Base-by-base conservation (phyloP, 2,797 vertebrate species). In the Pogoniulus pusillus region DNA sequence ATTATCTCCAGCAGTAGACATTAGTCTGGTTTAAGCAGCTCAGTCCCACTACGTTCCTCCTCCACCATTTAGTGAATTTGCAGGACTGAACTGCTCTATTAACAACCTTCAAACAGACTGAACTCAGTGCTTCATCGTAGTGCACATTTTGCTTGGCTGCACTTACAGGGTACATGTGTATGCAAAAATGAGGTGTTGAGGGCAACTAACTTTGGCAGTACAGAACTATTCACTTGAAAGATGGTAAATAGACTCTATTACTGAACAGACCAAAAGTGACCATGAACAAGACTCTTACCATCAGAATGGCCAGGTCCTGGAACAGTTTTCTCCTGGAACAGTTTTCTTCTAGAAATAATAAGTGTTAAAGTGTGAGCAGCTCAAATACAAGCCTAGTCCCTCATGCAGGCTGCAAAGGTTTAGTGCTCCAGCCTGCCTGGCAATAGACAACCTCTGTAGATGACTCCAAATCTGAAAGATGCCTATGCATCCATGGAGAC, bases 21-120 rank as follows among this genome's bases (percentile, higher is more conserved):
- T 93, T 62, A 93, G 55, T 39, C 57, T 59, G 85, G 90, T 87
- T 83, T 82, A 82, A 95, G 58, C 69, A 80, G 30, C 88, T 69
- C 30, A 85, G 93, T 93, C 74, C 62, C 63, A 82, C 41, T n/a
- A 55, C 35, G 26, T 39, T 80, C 35, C 41, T 69, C 53, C 62
- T 82, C 81, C 49, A 55, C 24, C 30, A 49, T 6, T 17, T 74
- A 65, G 63, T 37, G 69, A 71, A 65, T 74, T 68, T 91, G 58
- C 81, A 37, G 71, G 34, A 32, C 51, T 80, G 82, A 72, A 55
- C 35, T 0, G 20, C 3, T 59, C 6, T 20, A 39, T 53, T 69
- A 83, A 32, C 9, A 85, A 6, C 26, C 84, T 77, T 35, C 62
- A 65, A 73, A 1, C 24, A 54, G n/a, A 4, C 32, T 37, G 47